These are phyloP conservation scores for Sterrhoptilus dennistouni DNA, from an alignment of 2,113 vertebrate species.

Conservation along the genomic window DNA sequence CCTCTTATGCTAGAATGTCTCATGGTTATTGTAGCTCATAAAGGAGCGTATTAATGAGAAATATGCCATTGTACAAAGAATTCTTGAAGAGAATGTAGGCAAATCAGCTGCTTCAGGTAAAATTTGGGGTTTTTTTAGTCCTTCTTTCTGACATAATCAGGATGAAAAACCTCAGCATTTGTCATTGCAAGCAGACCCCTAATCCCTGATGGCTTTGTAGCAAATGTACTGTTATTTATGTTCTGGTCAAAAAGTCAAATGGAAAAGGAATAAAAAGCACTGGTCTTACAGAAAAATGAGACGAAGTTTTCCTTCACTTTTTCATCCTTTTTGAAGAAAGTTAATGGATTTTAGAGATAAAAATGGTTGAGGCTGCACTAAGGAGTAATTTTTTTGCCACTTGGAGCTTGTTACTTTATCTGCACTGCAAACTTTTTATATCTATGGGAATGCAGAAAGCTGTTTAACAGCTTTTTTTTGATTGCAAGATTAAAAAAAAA, in stretches of 20 bases:
- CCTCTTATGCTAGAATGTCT: not conserved
- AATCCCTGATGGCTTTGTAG: not conserved
- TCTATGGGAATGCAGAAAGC: not conserved
- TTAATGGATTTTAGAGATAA: not conserved
- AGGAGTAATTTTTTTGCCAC: not conserved
- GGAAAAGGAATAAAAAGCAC: not conserved
- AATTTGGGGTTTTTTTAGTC: not conserved
- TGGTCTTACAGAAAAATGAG: not conserved
- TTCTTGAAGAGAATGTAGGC: not conserved
- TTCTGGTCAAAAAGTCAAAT: not conserved
- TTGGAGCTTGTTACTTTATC: not conserved
- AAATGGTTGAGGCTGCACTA: not conserved
- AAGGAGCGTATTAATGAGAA: not conserved
- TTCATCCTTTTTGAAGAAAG: not conserved
- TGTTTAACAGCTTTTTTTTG: not conserved
- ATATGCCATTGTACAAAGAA: not conserved
- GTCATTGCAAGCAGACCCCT: not conserved
- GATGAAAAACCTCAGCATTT: not conserved
- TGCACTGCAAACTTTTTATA: not conserved
- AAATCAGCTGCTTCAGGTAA: not conserved
- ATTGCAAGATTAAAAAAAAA: not conserved
- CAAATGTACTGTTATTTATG: not conserved
- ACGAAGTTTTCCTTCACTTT: not conserved
- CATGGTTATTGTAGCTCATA: not conserved
- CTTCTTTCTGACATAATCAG: not conserved